Conservation (phyloP, 2,888 invertebrate genomes). For the Julus scanicus region DNA sequence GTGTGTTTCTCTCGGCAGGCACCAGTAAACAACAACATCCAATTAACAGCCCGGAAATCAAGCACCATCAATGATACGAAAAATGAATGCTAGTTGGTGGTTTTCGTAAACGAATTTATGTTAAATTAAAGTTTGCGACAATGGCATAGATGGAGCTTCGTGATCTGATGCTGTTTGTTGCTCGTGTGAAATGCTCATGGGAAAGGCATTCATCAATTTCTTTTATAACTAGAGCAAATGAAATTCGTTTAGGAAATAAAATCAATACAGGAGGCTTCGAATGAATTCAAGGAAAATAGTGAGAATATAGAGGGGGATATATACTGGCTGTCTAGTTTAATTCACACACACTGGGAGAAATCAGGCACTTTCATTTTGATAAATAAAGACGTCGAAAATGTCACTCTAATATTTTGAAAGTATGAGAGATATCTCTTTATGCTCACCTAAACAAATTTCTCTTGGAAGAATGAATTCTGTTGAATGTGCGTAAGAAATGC, state of each 20-base stretch:
- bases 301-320: neutral
- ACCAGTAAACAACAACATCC: slow-evolving; percentile 14
- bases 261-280: neutral
- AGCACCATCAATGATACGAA: slow-evolving; percentile 1
- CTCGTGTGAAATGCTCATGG: neutral
- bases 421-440: too few species aligned
- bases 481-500: too few species aligned
- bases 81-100: slow-evolving; percentile 23
- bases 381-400: neutral
- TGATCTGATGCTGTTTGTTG: neutral
- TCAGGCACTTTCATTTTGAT: too few species aligned
- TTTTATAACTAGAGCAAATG: neutral
- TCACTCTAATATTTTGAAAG: too few species aligned
- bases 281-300: neutral
- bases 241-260: slow-evolving; percentile 25
- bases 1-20: neutral
- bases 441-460: too few species aligned
- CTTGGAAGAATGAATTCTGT: too few species aligned
- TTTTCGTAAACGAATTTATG: slow-evolving; percentile 26
- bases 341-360: neutral
- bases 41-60: slow-evolving; percentile 26
- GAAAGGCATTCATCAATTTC: slow-evolving; percentile 1
- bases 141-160: neutral
- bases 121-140: neutral
- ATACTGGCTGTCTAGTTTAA: neutral